Evolutionary conservation across 2,113 vertebrate genomes (phyloP).

Genomic region (Grantiella picta): DNA sequence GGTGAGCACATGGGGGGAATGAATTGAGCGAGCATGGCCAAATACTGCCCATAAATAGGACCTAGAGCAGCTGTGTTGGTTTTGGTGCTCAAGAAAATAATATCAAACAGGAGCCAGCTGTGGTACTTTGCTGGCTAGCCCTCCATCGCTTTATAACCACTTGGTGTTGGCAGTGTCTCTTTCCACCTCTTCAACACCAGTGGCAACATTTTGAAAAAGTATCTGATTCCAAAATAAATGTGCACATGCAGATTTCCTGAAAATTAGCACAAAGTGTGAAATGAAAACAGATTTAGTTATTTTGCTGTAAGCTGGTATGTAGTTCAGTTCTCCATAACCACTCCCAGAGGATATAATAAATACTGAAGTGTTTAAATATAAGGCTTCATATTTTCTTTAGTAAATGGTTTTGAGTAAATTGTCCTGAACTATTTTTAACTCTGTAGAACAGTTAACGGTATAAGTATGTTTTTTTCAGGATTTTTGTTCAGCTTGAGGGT

Average conservation of each 20-base stretch:
- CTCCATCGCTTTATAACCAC: background rate
- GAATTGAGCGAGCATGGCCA: background rate
- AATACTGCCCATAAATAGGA: background rate
- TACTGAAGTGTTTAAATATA: background rate
- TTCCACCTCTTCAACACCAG: background rate
- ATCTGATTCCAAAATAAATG: background rate
- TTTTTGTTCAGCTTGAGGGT: background rate
- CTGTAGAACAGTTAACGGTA: background rate
- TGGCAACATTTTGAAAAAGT: background rate
- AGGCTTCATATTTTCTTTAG: slow-evolving; percentile 21
- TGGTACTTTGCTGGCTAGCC: background rate
- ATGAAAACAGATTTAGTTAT: slow-evolving; percentile 25
- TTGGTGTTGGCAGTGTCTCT: background rate
- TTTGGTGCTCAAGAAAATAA: background rate
- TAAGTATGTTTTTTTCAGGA: background rate
- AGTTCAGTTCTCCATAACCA: background rate
- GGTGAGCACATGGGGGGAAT: background rate
- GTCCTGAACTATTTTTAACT: background rate
- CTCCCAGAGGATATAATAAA: slow-evolving; percentile 27
- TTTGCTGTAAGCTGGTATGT: background rate
- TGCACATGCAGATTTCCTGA: background rate
- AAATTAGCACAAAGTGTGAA: background rate
- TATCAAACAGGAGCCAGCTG: background rate
- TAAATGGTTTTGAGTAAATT: background rate
- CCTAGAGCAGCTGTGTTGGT: background rate